phyloP scores from a whole-genome alignment of 2,113 vertebrate genomes.

The Cairina moschata region DNA sequence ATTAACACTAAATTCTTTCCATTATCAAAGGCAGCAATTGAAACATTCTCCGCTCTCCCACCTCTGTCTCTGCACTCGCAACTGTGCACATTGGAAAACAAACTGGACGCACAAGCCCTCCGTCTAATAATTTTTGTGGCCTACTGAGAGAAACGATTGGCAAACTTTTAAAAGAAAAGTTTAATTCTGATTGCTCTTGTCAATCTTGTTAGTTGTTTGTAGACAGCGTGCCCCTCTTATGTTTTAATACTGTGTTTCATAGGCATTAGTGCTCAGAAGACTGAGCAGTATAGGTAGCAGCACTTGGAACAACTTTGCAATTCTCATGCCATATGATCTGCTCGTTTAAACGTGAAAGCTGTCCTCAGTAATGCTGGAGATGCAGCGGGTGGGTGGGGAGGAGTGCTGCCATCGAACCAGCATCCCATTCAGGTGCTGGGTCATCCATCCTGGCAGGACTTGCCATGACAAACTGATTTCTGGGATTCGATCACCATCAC shows the following conservation, averaged over 20 bases:
- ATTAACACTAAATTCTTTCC: slow-evolving; percentile 52
- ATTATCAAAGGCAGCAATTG: not conserved
- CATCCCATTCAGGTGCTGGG: not conserved
- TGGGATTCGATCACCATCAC: too few species aligned
- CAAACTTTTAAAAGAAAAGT: not conserved
- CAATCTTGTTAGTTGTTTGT: not conserved
- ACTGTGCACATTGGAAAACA: not conserved
- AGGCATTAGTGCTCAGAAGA: not conserved
- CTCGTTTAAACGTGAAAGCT: not conserved
- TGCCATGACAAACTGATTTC: not conserved
- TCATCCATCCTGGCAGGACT: not conserved
- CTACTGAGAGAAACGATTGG: not conserved
- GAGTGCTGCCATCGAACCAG: accelerated
- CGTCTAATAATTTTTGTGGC: not conserved
- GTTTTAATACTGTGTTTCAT: not conserved
- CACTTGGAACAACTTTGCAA: not conserved
- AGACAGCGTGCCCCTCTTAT: not conserved
- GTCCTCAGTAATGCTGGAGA: not conserved
- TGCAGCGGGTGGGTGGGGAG: not conserved
- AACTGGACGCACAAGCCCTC: not conserved
- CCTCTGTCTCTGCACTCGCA: not conserved
- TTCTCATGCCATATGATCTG: accelerated
- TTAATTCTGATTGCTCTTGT: not conserved
- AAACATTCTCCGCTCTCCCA: not conserved
- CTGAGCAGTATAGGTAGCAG: not conserved